Base-by-base conservation (phyloP, 2,113 vertebrate species). In the Hippocampus comes region DNA sequence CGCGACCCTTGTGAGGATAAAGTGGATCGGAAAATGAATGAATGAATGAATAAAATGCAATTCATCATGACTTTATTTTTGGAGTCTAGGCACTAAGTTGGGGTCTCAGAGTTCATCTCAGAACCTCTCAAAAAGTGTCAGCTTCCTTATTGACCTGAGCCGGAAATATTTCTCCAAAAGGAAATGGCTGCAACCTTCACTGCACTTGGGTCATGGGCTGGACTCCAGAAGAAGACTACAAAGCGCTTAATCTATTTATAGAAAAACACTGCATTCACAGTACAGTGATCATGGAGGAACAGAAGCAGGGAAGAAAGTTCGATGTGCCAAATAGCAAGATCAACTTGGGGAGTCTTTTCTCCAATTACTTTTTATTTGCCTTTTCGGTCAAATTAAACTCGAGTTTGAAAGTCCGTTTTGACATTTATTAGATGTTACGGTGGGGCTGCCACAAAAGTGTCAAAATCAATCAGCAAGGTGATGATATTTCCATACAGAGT, bases 221-320 rank as follows among this genome's bases (percentile, higher is more conserved):
- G 71, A 87, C 68, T 74, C 34, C 75, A 78, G 82, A 73, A 78
- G 82, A 72, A 73, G 76, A 83, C 77, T 81, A 84, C 82, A 83
- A 72, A 87, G 83, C 84, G 77, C 82, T 90, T 92, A 91, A 90
- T 90, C 88, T 92, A 91, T 92, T 93, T 93, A 91, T 90, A 90
- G 90, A 81, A 80, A 91, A 92, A 92, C 88, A 92, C 72, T 6
- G 78, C 82, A 38, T 49, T 38, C 78, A 76, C 84, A 85, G 88
- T 71, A 87, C 87, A 84, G 78, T 72, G 81, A 89, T 85, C 77
- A 71, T 70, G 77, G 71, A 78, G 46, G 64, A 77, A 82, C 57
- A 71, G 69, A 81, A 78, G 81, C 79, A 65, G 51, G 81, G 74
- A 80, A 89, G 72, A 85, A 70, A 63, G 77, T 74, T 17, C 55